A percentile compares a stretch with the other conserved stretches of the same genome.
phyloP scores from a whole-genome alignment of 2,797 vertebrate species.

The Vultur gryphus region DNA sequence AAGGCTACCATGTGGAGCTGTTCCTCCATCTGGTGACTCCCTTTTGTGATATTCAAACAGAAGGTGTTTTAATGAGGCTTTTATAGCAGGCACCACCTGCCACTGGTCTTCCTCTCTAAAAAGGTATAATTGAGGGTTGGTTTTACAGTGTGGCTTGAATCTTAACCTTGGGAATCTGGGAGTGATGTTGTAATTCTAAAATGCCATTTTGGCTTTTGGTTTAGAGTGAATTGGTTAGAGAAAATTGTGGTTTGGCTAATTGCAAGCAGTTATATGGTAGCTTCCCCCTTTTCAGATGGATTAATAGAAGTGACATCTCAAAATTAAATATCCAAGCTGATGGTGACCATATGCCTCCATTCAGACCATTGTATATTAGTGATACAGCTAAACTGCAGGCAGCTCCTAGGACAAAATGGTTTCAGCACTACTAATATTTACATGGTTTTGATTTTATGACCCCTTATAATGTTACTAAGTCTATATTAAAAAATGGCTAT shows the following conservation, averaged over 20 bases:
- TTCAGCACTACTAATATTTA: slow-evolving; percentile 34
- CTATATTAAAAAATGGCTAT: not conserved
- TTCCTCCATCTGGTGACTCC: slow-evolving; percentile 91
- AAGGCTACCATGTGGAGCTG: slow-evolving; percentile 90
- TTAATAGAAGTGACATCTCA: slow-evolving; percentile 73
- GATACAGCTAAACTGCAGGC: slow-evolving; percentile 42
- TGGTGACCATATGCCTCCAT: slow-evolving; percentile 73
- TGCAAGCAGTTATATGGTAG: slow-evolving; percentile 71
- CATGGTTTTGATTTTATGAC: slow-evolving; percentile 18
- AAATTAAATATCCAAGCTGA: slow-evolving; percentile 73
- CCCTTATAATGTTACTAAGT: not conserved
- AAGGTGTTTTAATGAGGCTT: slow-evolving; percentile 97
- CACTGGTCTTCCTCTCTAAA: slow-evolving; percentile 86
- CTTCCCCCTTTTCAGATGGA: slow-evolving; percentile 67
- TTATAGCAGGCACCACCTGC: slow-evolving; percentile 94
- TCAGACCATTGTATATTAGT: slow-evolving; percentile 49
- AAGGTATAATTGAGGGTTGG: slow-evolving; percentile 75
- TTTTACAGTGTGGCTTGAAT: slow-evolving; percentile 73
- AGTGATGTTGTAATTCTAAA: slow-evolving; percentile 69
- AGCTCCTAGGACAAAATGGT: slow-evolving; percentile 32
- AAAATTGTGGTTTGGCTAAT: slow-evolving; percentile 75
- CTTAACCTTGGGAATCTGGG: slow-evolving; percentile 73
- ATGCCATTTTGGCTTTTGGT: slow-evolving; percentile 70
- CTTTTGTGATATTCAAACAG: slow-evolving; percentile 89
- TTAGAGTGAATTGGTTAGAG: slow-evolving; percentile 65